Evolutionary conservation across 2,113 vertebrate species (phyloP), one percentile per base, ranked within the genome.

Genomic region (Crypturellus undulatus): DNA sequence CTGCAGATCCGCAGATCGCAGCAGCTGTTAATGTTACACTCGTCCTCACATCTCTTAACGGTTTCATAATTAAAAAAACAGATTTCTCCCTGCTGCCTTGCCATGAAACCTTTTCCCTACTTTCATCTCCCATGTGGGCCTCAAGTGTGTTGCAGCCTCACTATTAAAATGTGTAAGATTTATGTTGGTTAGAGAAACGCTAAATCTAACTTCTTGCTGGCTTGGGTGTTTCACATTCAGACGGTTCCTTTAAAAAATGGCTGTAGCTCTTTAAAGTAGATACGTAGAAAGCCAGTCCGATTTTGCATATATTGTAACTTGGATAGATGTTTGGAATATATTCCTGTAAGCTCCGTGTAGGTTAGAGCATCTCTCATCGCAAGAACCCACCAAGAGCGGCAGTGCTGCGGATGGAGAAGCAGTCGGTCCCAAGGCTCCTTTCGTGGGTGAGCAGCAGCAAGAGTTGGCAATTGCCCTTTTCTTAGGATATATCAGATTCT

Each of bases 51-150:
- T 90, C 78, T 94, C 87, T 88, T 79, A 90, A 88, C 77, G 60
- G 65, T 72, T 92, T 75, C 75, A 43, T 91, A 88, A 94, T 90
- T 90, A 67, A 91, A 90, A 93, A 79, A 9, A 0, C 43, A 93
- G 69, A 89, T 93, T 86, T 87, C 68, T 91, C 68, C 80, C 62
- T 79, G 36, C 83, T 95, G 92, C 67, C 59, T 96, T 95, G 92
- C 77, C 92, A 67, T 81, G 71, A 94, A 97, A 96, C 84, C 83
- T 95, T 96, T 94, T 94, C 89, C 91, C 94, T 96, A 84, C 85
- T 94, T 97, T 87, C 59, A 88, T 94, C 81, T 96, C 94, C 93
- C 88, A 64, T 82, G 86, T 89, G 93, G 87, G 77, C 87, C 89
- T 96, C 92, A 87, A 94, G 91, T 26, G 20, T 80, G 56, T 93